Evolutionary conservation across 2,113 vertebrate species (phyloP), one percentile per base, ranked within the genome.

Genomic region (Oncorhynchus keta): DNA sequence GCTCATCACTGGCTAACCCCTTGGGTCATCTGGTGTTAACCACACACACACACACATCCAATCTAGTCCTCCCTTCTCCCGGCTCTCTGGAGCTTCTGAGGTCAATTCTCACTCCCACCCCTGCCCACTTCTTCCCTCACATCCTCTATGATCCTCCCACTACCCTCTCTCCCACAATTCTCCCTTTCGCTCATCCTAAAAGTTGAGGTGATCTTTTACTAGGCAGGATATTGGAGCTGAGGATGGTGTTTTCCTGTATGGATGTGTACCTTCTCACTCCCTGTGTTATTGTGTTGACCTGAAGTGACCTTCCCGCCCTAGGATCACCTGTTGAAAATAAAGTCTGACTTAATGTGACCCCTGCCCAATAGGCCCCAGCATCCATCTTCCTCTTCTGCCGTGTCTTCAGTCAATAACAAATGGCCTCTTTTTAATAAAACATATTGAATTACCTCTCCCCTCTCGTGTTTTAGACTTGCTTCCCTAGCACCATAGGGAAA

Each of bases 1-100:
- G 69, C 81, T 82, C 82, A 14, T 79, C 64, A 75, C 73, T 76
- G 30, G 32, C 75, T 79, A 62, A 84, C 85, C 90, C 51, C 80
- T 62, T 48, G 35, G 79, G 85, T 86, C 83, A 80, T 45, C 12
- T 11, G 16, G 69, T 83, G 69, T 86, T 35, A 6, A 32, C 72
- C 80, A 86, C 84, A 85, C 85, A 87, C 84, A 87, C 84, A 85
- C 85, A 82, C 57, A 77, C 74, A 83, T 88, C 78, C 84, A 90
- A 85, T 89, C 85, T 86, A 9, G 39, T 39, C 39, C 39, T 39
- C 39, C 18, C 68, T 66, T 77, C 81, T 71, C 30, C 76, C 67
- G 12, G 55, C 49, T 83, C 83, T 83, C 83, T 69, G 74, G 82
- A 81, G 81, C 72, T 75, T 79, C 68, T 72, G 3, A 81, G 62